A percentile compares a stretch with the other conserved stretches of the same genome.
Conservation (phyloP, 2,888 invertebrate species). For the Apodemia duryi region DNA sequence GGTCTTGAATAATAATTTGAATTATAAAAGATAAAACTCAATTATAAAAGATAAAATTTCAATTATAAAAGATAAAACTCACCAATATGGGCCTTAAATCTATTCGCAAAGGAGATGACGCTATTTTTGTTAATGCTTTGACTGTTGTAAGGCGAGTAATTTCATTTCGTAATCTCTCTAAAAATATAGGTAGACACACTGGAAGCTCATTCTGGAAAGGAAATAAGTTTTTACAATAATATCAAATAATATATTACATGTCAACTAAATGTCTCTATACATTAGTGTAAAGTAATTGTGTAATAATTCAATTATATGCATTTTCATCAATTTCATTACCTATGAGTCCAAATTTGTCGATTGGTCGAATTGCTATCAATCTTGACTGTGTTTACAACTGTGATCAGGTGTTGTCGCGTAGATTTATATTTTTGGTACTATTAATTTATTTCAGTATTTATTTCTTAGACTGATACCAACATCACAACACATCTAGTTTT, state of each 20-base stretch:
- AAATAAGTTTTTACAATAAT: neutral
- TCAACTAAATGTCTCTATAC: too few species aligned
- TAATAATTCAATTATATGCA: too few species aligned
- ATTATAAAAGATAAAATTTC: neutral
- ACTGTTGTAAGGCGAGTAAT: conserved; percentile 98
- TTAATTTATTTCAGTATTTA: too few species aligned
- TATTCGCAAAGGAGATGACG: conserved; percentile 92
- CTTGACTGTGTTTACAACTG: too few species aligned
- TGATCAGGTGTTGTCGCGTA: too few species aligned
- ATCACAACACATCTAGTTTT: too few species aligned
- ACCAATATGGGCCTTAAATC: conserved; percentile 90
- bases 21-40: conserved; percentile 47
- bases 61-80: conserved; percentile 38
- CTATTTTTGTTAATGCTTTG: conserved; percentile 96
- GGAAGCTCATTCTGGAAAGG: conserved; percentile 83
- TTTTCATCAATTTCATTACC: too few species aligned
- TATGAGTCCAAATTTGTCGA: too few species aligned
- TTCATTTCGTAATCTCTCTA: conserved; percentile 97
- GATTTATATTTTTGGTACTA: too few species aligned
- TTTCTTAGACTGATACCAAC: too few species aligned
- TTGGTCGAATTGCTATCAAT: too few species aligned
- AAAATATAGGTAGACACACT: conserved; percentile 94
- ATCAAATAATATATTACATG: neutral
- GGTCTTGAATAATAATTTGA: neutral
- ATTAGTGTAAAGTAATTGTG: too few species aligned